Conservation (phyloP, 2,113 vertebrate genomes). For the Madoqua kirkii region DNA sequence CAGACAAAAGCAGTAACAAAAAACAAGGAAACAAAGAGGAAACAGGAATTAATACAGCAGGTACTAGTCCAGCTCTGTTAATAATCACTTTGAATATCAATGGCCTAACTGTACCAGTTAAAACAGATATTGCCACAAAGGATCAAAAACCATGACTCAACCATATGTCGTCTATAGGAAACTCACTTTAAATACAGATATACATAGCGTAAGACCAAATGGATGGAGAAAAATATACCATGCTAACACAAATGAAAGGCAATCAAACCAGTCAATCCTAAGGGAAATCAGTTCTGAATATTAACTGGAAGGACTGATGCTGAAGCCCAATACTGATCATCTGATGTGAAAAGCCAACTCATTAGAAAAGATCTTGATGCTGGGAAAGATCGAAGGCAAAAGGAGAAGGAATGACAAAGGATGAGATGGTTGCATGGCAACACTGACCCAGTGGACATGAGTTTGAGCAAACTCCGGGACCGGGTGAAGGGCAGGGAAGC, state of each 20-base stretch:
- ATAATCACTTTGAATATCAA: not conserved
- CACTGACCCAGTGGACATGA: not conserved
- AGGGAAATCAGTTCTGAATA: not conserved
- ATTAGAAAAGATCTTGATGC: not conserved
- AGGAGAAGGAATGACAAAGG: not conserved
- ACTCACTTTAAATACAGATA: not conserved
- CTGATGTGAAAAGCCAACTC: not conserved
- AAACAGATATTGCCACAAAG: not conserved
- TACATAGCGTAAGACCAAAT: too few relatives aligned
- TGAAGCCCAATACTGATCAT: not conserved
- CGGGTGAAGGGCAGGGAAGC: not conserved
- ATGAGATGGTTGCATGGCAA: not conserved
- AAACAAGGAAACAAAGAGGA: not conserved
- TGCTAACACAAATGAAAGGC: not conserved
- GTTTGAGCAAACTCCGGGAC: fast-evolving
- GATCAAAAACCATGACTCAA: not conserved
- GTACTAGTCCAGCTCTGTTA: not conserved
- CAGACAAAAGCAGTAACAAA: not conserved
- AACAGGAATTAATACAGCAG: not conserved
- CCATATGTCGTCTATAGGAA: not conserved
- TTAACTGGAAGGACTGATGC: not conserved
- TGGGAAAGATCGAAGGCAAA: not conserved
- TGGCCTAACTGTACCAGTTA: not conserved
- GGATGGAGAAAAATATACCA: not conserved
- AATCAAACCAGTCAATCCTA: not conserved